Evolutionary conservation across 2,888 invertebrate species (phyloP).

Genomic region (Drosophila mimetica): DNA sequence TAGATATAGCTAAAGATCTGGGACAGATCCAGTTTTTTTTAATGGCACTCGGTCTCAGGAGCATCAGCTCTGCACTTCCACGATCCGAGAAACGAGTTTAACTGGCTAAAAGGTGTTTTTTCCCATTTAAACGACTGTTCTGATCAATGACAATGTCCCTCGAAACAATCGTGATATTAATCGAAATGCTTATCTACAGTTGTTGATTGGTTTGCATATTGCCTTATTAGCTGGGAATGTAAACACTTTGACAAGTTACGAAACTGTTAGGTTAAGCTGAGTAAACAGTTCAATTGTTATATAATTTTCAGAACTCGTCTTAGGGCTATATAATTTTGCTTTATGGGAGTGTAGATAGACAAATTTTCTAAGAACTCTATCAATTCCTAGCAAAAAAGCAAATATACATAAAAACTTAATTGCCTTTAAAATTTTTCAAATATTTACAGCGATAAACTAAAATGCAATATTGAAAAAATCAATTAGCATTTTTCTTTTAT

Average conservation of each 20-base stretch:
- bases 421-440: no score
- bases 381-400: no score
- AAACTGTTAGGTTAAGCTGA: neutral
- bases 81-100: constrained; percentile 54
- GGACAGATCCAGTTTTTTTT: constrained; percentile 33
- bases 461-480: no score
- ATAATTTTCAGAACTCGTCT: no score
- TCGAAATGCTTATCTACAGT: constrained; percentile 6
- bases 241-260: no score
- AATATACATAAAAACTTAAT: no score
- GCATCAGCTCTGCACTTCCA: constrained; percentile 14
- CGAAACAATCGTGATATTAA: constrained; percentile 11
- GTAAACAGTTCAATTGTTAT: neutral
- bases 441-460: no score
- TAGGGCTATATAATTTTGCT: neutral
- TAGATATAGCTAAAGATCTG: constrained; percentile 6
- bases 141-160: constrained; percentile 24
- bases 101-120: constrained; percentile 55
- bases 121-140: constrained; percentile 10
- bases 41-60: constrained; percentile 24
- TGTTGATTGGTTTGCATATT: constrained; percentile 4
- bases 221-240: neutral
- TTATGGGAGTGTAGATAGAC: neutral
- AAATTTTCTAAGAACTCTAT: no score
- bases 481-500: no score